Evolutionary conservation across 2,888 invertebrate genomes (phyloP).

Genomic region (Aphidius colemani): DNA sequence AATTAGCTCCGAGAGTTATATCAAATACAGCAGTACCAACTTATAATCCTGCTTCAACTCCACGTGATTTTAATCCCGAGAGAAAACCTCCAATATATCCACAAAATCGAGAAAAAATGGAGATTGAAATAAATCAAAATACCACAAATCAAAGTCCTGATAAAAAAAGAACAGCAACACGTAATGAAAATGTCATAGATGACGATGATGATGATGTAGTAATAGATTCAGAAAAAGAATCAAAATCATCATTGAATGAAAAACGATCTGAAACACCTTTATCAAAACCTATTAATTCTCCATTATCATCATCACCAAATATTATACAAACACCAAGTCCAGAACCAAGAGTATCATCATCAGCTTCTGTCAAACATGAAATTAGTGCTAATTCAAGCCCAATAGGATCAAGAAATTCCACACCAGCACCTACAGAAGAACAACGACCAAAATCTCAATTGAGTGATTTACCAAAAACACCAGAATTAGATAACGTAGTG

Average conservation of each 20-base stretch:
- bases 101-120: constrained; percentile 43
- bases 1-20: constrained; percentile 17
- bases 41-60: constrained; percentile 15
- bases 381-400: constrained; percentile 15
- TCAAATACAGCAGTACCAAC: constrained; percentile 28
- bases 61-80: constrained; percentile 29
- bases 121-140: constrained; percentile 34
- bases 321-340: constrained; percentile 10
- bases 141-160: constrained; percentile 4
- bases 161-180: constrained; percentile 20
- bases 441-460: constrained; percentile 29
- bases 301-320: too few species aligned
- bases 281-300: constrained; percentile 2
- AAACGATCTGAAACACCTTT: constrained; percentile 21
- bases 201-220: constrained; percentile 47
- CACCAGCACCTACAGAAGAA: constrained; percentile 14
- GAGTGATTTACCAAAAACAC: constrained; percentile 11
- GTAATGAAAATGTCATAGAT: constrained; percentile 29
- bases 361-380: constrained; percentile 12
- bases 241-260: constrained; percentile 9
- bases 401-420: not conserved
- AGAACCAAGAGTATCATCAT: constrained; percentile 10
- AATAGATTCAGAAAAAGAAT: constrained; percentile 38
- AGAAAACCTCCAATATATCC: constrained; percentile 32
- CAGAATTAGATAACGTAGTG: too few species aligned